Evolutionary conservation across 2,113 vertebrate genomes (phyloP).

Genomic region (Corythoichthys intestinalis): DNA sequence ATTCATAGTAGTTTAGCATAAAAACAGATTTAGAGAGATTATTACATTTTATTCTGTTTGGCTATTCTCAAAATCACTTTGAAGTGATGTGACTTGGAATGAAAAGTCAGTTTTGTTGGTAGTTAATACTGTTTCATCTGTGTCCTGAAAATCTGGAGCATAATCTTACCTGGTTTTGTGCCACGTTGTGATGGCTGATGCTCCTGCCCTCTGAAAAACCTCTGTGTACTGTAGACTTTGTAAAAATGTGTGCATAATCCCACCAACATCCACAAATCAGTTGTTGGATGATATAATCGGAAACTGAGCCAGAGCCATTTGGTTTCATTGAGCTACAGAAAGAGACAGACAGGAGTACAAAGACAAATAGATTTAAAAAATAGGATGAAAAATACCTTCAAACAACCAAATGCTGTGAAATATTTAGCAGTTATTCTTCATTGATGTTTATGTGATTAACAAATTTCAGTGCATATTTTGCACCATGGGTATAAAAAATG

Average conservation of each 20-base stretch:
- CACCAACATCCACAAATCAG: too few species aligned
- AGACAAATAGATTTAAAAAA: background rate
- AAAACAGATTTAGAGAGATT: too few species aligned
- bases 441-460: background rate
- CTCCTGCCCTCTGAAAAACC: background rate
- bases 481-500: slow-evolving; percentile 17
- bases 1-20: too few species aligned
- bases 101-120: slow-evolving; percentile 2
- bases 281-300: too few species aligned
- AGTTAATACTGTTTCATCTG: background rate
- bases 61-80: background rate
- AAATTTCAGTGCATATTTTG: slow-evolving; percentile 1
- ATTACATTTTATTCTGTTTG: too few species aligned
- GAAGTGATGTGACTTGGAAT: slow-evolving; percentile 4
- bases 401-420: background rate
- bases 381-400: background rate
- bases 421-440: background rate
- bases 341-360: too few species aligned
- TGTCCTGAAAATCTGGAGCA: background rate
- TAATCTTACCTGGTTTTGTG: background rate
- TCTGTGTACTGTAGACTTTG: too few species aligned
- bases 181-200: background rate
- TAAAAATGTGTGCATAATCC: too few species aligned
- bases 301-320: too few species aligned
- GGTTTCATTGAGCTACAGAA: too few species aligned